Percentiles rank a stretch among this genome's conserved stretches.
Conservation (phyloP, 2,113 vertebrate species). For the Propithecus coquereli region DNA sequence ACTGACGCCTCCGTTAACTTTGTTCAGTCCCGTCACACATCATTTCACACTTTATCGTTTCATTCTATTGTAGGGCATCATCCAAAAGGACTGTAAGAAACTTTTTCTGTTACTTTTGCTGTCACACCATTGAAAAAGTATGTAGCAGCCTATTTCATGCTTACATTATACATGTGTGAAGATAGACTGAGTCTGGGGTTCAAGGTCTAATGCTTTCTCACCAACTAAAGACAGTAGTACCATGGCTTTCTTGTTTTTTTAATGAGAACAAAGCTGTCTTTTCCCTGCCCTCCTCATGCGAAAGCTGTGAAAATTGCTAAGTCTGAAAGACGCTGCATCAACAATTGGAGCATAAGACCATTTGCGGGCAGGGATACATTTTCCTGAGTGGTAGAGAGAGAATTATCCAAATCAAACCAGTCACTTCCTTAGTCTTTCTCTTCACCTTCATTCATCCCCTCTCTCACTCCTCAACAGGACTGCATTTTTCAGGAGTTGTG, state of each 20-base stretch:
- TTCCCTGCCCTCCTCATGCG: neutral
- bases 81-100: neutral
- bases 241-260: neutral
- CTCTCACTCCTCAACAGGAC: neutral
- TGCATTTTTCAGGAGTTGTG: neutral
- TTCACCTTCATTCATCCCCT: neutral
- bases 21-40: conserved; percentile 62
- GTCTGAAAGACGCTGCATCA: neutral
- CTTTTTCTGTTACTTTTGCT: conserved; percentile 11
- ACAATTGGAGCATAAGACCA: neutral
- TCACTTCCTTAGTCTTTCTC: neutral
- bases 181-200: neutral
- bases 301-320: neutral
- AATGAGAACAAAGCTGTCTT: neutral
- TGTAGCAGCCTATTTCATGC: neutral
- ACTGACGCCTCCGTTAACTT: conserved; percentile 53
- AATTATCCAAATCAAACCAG: neutral
- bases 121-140: neutral
- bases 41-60: conserved; percentile 66
- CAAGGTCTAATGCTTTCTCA: neutral
- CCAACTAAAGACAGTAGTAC: neutral
- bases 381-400: neutral
- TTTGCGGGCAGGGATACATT: neutral
- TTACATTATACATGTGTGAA: neutral
- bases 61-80: neutral